These are phyloP conservation scores for Anthoscopus minutus DNA, from an alignment of 2,113 vertebrate genomes.

Conservation along the genomic window DNA sequence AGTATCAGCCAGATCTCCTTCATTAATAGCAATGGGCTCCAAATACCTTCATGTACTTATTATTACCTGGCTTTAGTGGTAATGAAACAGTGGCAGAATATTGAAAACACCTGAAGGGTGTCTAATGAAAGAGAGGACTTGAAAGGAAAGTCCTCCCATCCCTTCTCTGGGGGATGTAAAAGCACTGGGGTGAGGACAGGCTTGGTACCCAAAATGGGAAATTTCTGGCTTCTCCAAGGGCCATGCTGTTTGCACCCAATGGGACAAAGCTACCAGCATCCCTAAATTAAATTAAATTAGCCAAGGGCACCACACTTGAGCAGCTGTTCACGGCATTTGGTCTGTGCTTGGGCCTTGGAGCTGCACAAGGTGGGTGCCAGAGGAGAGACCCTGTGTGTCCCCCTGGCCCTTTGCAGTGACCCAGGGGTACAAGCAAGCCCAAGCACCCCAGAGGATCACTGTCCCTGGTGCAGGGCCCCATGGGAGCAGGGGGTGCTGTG, in stretches of 20 bases:
- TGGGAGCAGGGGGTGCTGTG: accelerated
- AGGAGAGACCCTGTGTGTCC: not conserved
- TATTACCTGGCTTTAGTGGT: constrained; percentile 70
- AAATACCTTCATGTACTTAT: constrained; percentile 61
- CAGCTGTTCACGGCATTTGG: not conserved
- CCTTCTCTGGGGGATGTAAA: constrained; percentile 46
- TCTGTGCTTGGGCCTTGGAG: accelerated
- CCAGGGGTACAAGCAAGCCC: not conserved
- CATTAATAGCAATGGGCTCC: constrained; percentile 71
- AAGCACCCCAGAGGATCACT: not conserved
- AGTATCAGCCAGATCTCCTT: constrained; percentile 66
- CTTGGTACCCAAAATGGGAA: not conserved
- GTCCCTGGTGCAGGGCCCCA: not conserved
- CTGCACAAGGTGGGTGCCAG: not conserved
- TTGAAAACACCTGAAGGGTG: constrained; percentile 71
- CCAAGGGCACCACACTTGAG: not conserved
- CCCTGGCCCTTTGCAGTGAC: not conserved
- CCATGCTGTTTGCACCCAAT: not conserved
- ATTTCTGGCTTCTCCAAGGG: not conserved
- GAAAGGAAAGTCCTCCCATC: constrained; percentile 24
- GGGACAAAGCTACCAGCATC: not conserved
- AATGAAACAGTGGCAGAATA: constrained; percentile 64
- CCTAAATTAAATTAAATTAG: not conserved
- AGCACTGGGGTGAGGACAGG: not conserved
- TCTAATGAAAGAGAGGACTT: constrained; percentile 64